These are phyloP conservation scores for Leptocoma aspasia DNA, from an alignment of 2,113 vertebrate species.

Conservation along the genomic window DNA sequence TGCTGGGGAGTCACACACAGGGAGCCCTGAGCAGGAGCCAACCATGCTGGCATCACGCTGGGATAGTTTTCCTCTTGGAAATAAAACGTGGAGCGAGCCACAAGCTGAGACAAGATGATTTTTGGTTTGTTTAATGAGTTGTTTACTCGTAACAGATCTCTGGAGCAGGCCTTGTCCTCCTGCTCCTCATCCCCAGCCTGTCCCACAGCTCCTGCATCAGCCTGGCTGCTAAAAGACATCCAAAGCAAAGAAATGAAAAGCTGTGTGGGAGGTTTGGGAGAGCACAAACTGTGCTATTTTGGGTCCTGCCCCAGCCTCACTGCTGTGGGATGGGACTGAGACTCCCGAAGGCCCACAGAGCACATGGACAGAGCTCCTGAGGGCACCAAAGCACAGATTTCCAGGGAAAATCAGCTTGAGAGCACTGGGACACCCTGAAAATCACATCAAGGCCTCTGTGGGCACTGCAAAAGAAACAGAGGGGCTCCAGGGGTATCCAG, in stretches of 20 bases:
- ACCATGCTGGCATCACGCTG: not conserved
- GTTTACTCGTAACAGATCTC: not conserved
- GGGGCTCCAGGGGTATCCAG: not conserved
- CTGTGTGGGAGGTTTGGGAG: not conserved
- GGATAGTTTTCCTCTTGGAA: not conserved
- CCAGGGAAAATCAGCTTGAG: not conserved
- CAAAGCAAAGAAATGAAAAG: not conserved
- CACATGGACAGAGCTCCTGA: not conserved
- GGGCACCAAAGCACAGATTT: not conserved
- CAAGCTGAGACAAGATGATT: not conserved
- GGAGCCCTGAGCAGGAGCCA: not conserved
- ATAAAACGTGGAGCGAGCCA: not conserved
- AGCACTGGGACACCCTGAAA: not conserved
- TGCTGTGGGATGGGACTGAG: not conserved
- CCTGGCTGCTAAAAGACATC: not conserved
- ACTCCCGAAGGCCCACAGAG: not conserved
- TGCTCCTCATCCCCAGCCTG: not conserved
- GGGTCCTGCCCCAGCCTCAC: not conserved
- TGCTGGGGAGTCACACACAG: not conserved
- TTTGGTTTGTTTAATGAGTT: not conserved
- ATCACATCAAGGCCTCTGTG: not conserved
- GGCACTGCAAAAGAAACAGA: not conserved
- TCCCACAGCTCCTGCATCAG: not conserved
- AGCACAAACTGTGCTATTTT: not conserved
- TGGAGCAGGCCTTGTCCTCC: not conserved